These are phyloP conservation scores for Lemur catta DNA, from an alignment of 2,797 vertebrate species.

Conservation along the genomic window DNA sequence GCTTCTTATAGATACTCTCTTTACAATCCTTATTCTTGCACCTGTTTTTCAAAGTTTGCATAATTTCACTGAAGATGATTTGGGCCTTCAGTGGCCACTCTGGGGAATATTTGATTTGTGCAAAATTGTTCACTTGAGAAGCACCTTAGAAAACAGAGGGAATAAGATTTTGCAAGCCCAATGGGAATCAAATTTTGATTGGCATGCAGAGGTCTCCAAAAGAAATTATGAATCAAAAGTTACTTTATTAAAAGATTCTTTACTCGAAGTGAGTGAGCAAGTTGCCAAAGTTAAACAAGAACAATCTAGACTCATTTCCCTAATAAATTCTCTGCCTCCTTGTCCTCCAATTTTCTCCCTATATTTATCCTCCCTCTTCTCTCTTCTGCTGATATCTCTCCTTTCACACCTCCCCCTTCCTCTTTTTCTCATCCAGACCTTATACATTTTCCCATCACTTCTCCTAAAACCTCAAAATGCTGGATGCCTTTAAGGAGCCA, in stretches of 20 bases:
- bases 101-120: background rate
- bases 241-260: background rate
- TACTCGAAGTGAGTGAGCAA: background rate
- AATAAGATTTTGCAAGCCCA: background rate
- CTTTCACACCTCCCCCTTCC: rapidly evolving
- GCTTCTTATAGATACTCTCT: background rate
- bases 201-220: background rate
- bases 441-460: background rate
- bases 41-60: background rate
- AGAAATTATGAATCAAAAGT: background rate
- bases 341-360: background rate
- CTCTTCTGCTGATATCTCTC: background rate
- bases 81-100: background rate
- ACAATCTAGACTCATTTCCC: background rate
- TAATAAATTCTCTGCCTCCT: background rate
- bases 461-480: background rate
- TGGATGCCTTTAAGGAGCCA: background rate
- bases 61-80: background rate
- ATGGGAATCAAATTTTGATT: background rate
- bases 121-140: background rate
- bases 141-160: background rate
- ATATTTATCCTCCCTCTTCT: background rate
- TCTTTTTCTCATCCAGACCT: background rate
- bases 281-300: background rate
- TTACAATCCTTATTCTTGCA: background rate